Conservation (phyloP, 2,113 vertebrate genomes). For the Mus musculus region GRCm39 chr11:81763501-81764000, state of each 20-base stretch:
- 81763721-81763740: not conserved
- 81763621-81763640: not conserved
- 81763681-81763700: not conserved
- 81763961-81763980: too few relatives aligned
- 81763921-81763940: accelerated
- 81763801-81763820: not conserved
- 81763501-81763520: not conserved
- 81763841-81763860: not conserved
- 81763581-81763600: not conserved
- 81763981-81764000: not conserved
- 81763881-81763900: not conserved
- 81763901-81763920: not conserved
- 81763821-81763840: not conserved
- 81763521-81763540: accelerated
- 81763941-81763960: accelerated
- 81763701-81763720: not conserved
- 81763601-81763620: not conserved
- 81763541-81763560: not conserved
- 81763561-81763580: not conserved
- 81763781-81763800: not conserved
- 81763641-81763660: not conserved
- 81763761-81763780: not conserved
- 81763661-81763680: not conserved
- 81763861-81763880: not conserved
- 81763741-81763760: not conserved